These are phyloP conservation scores for Thereva unica DNA, from an alignment of 2,888 invertebrate species.

Conservation along the genomic window DNA sequence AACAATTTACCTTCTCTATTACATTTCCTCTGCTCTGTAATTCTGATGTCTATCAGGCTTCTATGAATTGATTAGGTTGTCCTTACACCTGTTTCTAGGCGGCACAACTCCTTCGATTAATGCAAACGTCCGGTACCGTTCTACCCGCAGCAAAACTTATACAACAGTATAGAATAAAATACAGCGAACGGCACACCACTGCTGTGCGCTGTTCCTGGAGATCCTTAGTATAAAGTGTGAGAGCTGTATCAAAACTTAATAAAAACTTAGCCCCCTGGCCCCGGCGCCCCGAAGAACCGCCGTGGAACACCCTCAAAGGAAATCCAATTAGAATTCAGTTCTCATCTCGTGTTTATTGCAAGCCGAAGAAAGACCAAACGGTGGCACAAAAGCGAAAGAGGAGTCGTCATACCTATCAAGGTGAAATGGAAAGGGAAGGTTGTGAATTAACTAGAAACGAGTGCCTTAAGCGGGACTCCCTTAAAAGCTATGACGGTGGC, in stretches of 20 bases:
- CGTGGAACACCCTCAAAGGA: conserved; percentile 2
- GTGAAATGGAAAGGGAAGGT: conserved; percentile 8
- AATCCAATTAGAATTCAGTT: conserved; percentile 42
- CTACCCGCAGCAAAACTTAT: no score
- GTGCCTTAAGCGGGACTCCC: conserved; percentile 11
- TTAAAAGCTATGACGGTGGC: conserved; percentile 23
- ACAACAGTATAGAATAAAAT: no score
- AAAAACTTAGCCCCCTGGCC: conserved; percentile 14
- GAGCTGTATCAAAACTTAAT: conserved; percentile 13
- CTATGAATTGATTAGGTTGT: no score
- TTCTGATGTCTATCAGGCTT: no score
- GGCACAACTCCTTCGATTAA: no score
- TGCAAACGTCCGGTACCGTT: no score
- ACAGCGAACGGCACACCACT: no score
- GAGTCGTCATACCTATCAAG: conserved; percentile 24
- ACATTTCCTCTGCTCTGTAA: no score
- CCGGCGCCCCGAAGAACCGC: conserved; percentile 7
- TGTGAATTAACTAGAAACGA: conserved; percentile 23
- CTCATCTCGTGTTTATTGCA: conserved; percentile 43
- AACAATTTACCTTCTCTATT: no score
- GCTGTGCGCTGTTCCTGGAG: no score
- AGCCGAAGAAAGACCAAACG: conserved; percentile 37
- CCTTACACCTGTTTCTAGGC: no score
- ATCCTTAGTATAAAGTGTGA: not conserved
- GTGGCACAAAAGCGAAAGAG: conserved; percentile 6